A percentile compares a stretch with the other conserved stretches of the same genome.
phyloP scores from a whole-genome alignment of 2,113 vertebrate species.

The Prunella himalayana region DNA sequence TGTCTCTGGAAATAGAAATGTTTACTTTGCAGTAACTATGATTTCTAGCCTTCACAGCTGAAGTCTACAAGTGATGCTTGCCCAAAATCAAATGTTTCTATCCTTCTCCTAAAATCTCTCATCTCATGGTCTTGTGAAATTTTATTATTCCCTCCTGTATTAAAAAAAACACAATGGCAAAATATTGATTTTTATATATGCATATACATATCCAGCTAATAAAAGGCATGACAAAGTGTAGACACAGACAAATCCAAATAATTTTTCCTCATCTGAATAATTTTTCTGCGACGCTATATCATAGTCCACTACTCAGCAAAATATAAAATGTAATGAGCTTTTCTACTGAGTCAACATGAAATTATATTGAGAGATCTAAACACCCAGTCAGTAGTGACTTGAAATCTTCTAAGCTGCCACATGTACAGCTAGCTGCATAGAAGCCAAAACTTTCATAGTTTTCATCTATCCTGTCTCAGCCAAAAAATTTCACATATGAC shows the following conservation, averaged over 20 bases:
- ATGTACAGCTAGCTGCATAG: neutral
- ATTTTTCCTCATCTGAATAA: neutral
- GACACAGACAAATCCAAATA: neutral
- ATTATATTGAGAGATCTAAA: neutral
- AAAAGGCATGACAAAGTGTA: neutral
- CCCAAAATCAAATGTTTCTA: neutral
- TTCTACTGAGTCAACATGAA: neutral
- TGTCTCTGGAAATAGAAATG: neutral
- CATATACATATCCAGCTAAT: neutral
- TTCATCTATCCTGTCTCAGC: neutral
- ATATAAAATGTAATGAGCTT: neutral
- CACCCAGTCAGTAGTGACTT: neutral
- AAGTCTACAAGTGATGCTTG: neutral
- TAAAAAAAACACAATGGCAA: neutral
- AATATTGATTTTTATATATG: neutral
- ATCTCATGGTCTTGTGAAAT: neutral
- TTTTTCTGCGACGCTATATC: neutral
- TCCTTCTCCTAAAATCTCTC: neutral
- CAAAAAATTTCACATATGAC: neutral
- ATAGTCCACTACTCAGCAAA: neutral
- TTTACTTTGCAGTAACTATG: neutral
- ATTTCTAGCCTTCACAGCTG: neutral
- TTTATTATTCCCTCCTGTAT: neutral
- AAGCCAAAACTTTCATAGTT: neutral
- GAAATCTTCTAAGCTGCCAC: neutral